phyloP scores from a whole-genome alignment of 2,888 invertebrate genomes.

The Caradrina clavipalpis region DNA sequence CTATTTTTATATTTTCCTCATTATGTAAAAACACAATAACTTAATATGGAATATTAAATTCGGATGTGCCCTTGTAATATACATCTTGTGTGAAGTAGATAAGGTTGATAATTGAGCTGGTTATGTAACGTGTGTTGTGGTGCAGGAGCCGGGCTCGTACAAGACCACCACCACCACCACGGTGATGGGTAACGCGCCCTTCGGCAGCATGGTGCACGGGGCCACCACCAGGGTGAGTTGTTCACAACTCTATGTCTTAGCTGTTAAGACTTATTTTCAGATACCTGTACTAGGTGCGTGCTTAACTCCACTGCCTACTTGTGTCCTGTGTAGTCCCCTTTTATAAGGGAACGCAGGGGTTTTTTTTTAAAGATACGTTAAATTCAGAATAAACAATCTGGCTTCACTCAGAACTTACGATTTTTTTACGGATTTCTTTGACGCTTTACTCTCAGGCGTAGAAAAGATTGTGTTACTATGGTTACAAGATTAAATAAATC shows the following conservation, averaged over 20 bases:
- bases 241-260: not conserved
- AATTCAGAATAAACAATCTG: too few relatives aligned
- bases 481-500: too few relatives aligned
- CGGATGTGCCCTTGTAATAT: not conserved
- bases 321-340: too few relatives aligned
- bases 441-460: too few relatives aligned
- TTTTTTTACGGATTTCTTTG: too few relatives aligned
- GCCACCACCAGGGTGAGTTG: conserved; percentile 79
- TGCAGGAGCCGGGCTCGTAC: conserved; percentile 85
- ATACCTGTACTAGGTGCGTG: too few relatives aligned
- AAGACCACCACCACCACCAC: conserved; percentile 84
- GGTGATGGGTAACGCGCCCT: conserved; percentile 85
- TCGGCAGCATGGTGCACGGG: conserved; percentile 85
- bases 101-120: not conserved
- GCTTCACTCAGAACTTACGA: too few relatives aligned
- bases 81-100: not conserved
- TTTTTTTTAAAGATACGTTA: too few relatives aligned
- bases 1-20: not conserved
- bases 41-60: not conserved
- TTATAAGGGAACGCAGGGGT: too few relatives aligned
- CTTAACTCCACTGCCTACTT: too few relatives aligned
- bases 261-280: too few relatives aligned
- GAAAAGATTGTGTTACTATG: too few relatives aligned
- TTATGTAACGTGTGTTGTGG: conserved; percentile 1
- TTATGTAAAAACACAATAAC: not conserved